Evolutionary conservation across 2,888 invertebrate genomes (phyloP), one percentile per base, ranked within the genome.

Genomic region (Scaptomyza reducta): DNA sequence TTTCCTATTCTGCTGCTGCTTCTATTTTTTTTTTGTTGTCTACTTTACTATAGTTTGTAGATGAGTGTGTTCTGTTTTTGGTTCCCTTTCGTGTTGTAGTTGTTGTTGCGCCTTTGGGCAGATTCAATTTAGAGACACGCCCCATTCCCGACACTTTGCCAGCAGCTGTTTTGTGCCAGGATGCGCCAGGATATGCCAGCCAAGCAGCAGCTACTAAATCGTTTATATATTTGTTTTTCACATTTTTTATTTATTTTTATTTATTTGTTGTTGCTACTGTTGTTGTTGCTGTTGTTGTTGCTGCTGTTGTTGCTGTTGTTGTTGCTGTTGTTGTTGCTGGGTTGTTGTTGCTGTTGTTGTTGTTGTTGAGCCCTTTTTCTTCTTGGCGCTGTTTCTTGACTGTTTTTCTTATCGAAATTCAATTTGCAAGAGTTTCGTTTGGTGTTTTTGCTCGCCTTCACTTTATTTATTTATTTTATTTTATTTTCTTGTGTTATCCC

Each of bases 371-470:
- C 70, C 82, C 51, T 38, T 77, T 77, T 77, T 77, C 7, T 77
- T 70, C 67, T 75, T 66, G 70, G 65, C 64, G 55, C 57, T 67
- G 49, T 22, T 74, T 56, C 82, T 78, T 50, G 55, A 70, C 65
- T 85, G 64, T 81, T 87, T 84, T 88, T 38, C 13, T 77, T 88
- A 84, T 84, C 83, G 88, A 86, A 84, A 84, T 88, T 88, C 88
- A 88, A 84, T 86, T 84, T 84, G 68, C 74, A 70, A 25, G 61
- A 71, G 58, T 70, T 79, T 83, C 67, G 67, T 44, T 50, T 54
- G 31, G 33, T 61, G 67, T 66, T 38, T 75, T 72, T 64, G 49
- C 45, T 51, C 25, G 41, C 16, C 22, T 40, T 5, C 22, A 22
- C 22, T 22, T 22, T 22, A 22, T 22, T 22, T 41, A 6, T 1